phyloP scores from a whole-genome alignment of 1,140 invertebrate species.

The Euglossa dilemma region DNA sequence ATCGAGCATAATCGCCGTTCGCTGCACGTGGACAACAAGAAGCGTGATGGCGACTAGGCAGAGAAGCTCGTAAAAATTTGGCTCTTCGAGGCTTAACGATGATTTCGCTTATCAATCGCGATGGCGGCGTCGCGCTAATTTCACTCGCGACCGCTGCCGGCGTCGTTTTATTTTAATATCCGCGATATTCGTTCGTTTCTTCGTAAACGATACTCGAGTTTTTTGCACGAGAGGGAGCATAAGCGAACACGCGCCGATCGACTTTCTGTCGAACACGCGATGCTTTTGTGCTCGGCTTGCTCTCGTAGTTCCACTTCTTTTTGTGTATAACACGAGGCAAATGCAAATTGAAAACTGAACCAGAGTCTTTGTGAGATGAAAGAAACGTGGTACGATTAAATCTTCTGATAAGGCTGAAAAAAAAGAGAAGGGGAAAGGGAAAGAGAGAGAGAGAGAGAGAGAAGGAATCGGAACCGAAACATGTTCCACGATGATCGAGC shows the following conservation, averaged over 20 bases:
- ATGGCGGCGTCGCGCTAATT: background rate
- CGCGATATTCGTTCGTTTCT: background rate
- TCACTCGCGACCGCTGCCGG: background rate
- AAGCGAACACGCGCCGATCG: constrained; percentile 1
- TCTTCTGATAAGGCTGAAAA: background rate
- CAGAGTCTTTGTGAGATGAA: background rate
- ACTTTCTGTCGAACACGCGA: constrained; percentile 13
- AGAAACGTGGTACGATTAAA: constrained; percentile 3
- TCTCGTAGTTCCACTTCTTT: background rate
- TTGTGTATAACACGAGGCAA: background rate
- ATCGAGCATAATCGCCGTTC: too few species aligned
- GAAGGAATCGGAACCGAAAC: background rate
- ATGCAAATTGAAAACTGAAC: constrained; percentile 8
- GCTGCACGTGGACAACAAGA: too few species aligned
- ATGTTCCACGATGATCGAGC: background rate
- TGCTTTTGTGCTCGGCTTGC: background rate
- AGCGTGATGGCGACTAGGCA: too few species aligned
- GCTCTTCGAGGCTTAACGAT: background rate
- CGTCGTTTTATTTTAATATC: background rate
- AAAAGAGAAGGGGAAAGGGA: too few species aligned
- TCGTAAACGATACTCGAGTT: background rate
- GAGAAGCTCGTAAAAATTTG: too few species aligned
- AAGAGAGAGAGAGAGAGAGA: too few species aligned
- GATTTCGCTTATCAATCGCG: background rate
- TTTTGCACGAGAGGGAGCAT: background rate